Evolutionary conservation across 1,140 invertebrate genomes (phyloP), one percentile per base, ranked within the genome.

Genomic region (Meloidogyne chitwoodi): DNA sequence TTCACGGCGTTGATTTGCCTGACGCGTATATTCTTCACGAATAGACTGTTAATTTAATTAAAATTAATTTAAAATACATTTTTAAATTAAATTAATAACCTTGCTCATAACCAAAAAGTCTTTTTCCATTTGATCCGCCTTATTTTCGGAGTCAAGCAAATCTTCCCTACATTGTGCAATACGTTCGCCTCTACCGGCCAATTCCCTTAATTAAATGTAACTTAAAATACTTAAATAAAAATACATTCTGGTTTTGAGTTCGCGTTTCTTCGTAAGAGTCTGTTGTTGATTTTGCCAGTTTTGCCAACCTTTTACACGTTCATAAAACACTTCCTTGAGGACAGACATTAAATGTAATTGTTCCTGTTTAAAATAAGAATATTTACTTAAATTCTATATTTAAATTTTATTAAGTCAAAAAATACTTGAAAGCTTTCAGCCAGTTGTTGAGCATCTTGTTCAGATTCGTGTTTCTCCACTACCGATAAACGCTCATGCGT

Each of bases 251-350:
- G 92, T 93, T 88, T 97, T 98, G 77, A 92, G 91, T 88, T 99
- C 96, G 65, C 96, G 90, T 85, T 98, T 95, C 87, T 96, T 96
- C 19, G 92, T 94, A 31, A 99, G 88, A 88, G 93, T 94, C 88
- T 93, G 92, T 89, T 97, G 94, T 63, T 95, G 93, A 86, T 95
- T 94, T 88, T 98, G 95, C 94, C 96, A 98, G 82, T 93, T 93
- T 89, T 98, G 95, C 88, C 96, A 99, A 0, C 93, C 92, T 90
- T 99, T 98, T 0, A 98, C 94, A 83, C 96, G 90, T 88, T 98
- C 95, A 87, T 96, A 94, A 84, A 99, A 96, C n/a, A 95, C 94
- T 87, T 96, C 94, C 91, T 93, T 84, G 1, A 89, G 74, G 34
- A 77, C 83, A 5, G 61, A 38, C 12, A 83, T 80, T 2, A 99